Conservation (phyloP, 2,113 vertebrate species). For the Porphyrio hochstetteri region DNA sequence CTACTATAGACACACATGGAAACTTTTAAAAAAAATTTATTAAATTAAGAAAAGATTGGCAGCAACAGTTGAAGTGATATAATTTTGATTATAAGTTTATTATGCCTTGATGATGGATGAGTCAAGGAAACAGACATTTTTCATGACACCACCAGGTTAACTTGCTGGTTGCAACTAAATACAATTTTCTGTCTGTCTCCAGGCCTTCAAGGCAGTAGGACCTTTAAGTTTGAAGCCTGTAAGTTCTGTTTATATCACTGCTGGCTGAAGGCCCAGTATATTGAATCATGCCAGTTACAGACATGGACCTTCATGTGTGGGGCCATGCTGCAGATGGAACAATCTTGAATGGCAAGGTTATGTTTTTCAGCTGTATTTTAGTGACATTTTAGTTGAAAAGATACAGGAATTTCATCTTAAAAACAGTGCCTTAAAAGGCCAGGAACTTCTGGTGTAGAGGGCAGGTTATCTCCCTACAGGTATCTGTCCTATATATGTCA, state of each 20-base stretch:
- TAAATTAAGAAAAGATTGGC: constrained; percentile 50
- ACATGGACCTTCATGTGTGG: not conserved
- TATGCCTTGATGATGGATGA: constrained; percentile 58
- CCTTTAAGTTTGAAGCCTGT: not conserved
- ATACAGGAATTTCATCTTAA: not conserved
- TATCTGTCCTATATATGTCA: not conserved
- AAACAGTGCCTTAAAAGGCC: not conserved
- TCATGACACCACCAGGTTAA: constrained; percentile 42
- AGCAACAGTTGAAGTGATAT: constrained; percentile 44
- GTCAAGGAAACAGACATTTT: constrained; percentile 54
- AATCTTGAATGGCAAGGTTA: constrained; percentile 3
- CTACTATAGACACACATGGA: not conserved
- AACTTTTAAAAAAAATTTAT: not conserved
- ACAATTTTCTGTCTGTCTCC: constrained; percentile 54
- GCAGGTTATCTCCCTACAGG: not conserved
- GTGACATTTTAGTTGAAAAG: not conserved
- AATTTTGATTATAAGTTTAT: constrained; percentile 70
- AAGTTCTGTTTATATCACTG: constrained; percentile 5
- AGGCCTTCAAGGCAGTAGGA: not conserved
- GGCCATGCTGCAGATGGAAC: not conserved
- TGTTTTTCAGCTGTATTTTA: constrained; percentile 19
- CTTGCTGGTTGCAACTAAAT: constrained; percentile 42
- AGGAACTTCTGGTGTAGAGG: not conserved
- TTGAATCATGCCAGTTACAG: not conserved
- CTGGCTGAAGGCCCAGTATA: not conserved